Conservation (phyloP, 2,113 vertebrate genomes). For the Tenebrosternarchus preto region DNA sequence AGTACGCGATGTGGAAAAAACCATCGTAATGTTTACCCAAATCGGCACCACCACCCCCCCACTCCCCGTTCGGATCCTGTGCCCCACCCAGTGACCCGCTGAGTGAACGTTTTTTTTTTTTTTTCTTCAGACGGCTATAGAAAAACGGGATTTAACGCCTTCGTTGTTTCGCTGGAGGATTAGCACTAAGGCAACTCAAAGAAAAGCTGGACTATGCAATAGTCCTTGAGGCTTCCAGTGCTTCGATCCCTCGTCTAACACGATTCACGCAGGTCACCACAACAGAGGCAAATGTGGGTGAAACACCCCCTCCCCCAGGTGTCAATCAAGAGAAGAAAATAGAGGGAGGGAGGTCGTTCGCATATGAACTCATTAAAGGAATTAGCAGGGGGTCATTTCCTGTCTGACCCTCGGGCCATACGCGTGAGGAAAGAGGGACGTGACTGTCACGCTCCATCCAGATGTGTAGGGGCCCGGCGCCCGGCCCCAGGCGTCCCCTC, state of each 20-base stretch:
- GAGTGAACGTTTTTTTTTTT: conserved; percentile 4
- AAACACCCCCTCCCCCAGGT: conserved; percentile 64
- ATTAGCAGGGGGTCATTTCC: conserved; percentile 50
- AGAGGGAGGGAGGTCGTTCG: conserved; percentile 51
- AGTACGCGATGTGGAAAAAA: no score
- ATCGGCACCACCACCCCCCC: no score
- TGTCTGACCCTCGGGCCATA: conserved; percentile 54
- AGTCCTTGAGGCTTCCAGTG: conserved; percentile 54
- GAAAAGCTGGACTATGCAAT: conserved; percentile 58
- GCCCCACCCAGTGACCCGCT: no score
- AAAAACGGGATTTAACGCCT: conserved; percentile 40
- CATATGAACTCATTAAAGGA: conserved; percentile 55
- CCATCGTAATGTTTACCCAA: no score
- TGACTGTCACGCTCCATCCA: conserved; percentile 24
- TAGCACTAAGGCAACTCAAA: conserved; percentile 54
- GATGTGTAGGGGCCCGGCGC: neutral
- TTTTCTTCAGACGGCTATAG: conserved; percentile 36
- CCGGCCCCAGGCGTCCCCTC: neutral
- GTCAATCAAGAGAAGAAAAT: conserved; percentile 72
- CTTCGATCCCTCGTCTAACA: conserved; percentile 72
- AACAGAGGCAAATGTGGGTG: conserved; percentile 75
- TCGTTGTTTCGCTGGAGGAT: conserved; percentile 50
- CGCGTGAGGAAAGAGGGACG: neutral
- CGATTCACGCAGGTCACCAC: conserved; percentile 68
- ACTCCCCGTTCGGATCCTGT: no score